phyloP scores from a whole-genome alignment of 2,797 vertebrate genomes.

The Anomalospiza imberbis region DNA sequence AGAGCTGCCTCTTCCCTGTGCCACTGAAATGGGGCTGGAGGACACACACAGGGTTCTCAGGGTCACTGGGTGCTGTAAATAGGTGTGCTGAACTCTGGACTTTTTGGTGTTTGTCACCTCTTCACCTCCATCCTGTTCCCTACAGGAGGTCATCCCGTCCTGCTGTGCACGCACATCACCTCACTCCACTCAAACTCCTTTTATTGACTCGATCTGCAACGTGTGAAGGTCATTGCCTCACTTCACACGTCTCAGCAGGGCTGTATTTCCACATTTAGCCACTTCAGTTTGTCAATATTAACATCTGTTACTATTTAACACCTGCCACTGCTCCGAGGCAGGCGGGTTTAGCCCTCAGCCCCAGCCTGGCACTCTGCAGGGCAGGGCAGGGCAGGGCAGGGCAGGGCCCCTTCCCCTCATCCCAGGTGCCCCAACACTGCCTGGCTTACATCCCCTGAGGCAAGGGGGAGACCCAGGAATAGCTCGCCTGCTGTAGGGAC shows the following conservation, averaged over 20 bases:
- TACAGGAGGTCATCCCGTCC: fast-evolving
- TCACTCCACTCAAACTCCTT: background rate
- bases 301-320: constrained; percentile 66
- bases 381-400: background rate
- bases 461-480: background rate
- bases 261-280: constrained; percentile 56
- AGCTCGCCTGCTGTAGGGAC: background rate
- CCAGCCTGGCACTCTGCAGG: background rate
- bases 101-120: fast-evolving
- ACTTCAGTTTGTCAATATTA: constrained; percentile 64
- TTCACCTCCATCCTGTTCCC: background rate
- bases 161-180: fast-evolving
- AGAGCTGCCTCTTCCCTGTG: background rate
- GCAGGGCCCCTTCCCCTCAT: background rate
- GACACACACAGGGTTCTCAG: background rate
- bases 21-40: background rate
- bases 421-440: fast-evolving
- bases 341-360: background rate
- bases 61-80: background rate
- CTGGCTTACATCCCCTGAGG: fast-evolving
- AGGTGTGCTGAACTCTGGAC: background rate
- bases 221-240: constrained; percentile 59
- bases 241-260: constrained; percentile 52
- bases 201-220: background rate
- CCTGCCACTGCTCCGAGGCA: constrained; percentile 7